Base-by-base conservation (phyloP, 2,888 invertebrate genomes). In the Trimorus sp. region DNA sequence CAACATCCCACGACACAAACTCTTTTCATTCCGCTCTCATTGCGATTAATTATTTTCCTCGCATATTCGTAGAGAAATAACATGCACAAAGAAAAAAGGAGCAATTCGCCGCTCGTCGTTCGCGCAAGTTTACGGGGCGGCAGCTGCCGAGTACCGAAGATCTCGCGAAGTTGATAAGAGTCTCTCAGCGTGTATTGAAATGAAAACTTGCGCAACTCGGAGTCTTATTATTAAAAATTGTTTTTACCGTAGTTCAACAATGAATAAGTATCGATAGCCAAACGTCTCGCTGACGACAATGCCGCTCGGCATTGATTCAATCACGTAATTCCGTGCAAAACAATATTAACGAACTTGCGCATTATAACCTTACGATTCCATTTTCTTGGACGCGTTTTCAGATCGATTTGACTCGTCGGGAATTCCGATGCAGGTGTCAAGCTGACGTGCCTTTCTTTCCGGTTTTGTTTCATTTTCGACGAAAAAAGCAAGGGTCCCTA, bases 221-320 rank as follows among this genome's bases (percentile, higher is more conserved):
- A 65, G 40, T 49, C 60, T 68, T 75, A 60, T 66, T 66, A 75
- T 16, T 51, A 75, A 68, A 51, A 68, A 60, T 48, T 73, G 70
- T 70, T 70, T 70, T 70, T 42, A 42, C 26, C 40, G 38, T 48
- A 37, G 36, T 38, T 38, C 49, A 16, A 38, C 58, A 49, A 58
- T 38, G 58, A 69, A 38, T 58, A 38, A 69, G 49, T 58, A 58
- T 69, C 69, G 56, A 42, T 49, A 45, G 16, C 16, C 54, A n/a
- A 48, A 68, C 11, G 56, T 53, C 8, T n/a, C 12, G 54, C 11
- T 7, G 36, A 65, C 42, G 26, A 26, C 26, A 0, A 12, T 9
- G 8, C 4, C 5, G 14, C n/a, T 4, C 26, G 40, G n/a, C 48
- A 53, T 65, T 65, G 38, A 49, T 8, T 8, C 58, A 65, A 65